These are phyloP conservation scores for Ctenomys sociabilis DNA, from an alignment of 2,113 vertebrate genomes.

Conservation along the genomic window DNA sequence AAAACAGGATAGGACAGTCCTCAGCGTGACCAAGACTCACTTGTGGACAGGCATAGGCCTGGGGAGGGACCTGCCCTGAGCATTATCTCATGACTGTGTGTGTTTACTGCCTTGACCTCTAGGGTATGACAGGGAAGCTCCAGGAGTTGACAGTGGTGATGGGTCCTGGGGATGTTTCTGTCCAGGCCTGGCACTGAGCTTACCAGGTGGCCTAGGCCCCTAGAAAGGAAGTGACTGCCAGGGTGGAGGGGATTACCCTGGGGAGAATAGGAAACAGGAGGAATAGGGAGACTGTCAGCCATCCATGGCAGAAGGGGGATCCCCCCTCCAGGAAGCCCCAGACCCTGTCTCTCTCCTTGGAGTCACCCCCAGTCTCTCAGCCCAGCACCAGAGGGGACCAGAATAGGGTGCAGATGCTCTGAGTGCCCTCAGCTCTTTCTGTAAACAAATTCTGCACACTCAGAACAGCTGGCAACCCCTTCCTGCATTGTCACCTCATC, in stretches of 20 bases:
- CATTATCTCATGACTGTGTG: no score
- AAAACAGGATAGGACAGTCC: background rate
- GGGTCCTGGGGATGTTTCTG: background rate
- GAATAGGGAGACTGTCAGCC: background rate
- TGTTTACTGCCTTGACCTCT: background rate
- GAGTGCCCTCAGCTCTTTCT: no score
- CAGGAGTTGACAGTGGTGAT: no score
- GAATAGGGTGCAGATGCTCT: background rate
- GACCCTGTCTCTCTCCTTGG: background rate
- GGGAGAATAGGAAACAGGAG: background rate
- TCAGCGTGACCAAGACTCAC: background rate
- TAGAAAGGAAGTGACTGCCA: background rate
- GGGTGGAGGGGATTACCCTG: background rate
- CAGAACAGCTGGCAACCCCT: background rate
- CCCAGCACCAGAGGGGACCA: fast-evolving
- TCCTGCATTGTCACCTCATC: background rate
- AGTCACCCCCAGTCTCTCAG: background rate
- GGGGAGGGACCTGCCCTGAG: background rate
- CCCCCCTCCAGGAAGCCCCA: fast-evolving
- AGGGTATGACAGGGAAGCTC: background rate
- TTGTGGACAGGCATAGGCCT: no score
- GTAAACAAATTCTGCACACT: no score
- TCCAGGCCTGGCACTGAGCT: background rate
- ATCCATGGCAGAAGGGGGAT: background rate
- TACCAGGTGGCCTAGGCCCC: background rate